Conservation (phyloP, 2,113 vertebrate genomes). For the Chitala chitala region DNA sequence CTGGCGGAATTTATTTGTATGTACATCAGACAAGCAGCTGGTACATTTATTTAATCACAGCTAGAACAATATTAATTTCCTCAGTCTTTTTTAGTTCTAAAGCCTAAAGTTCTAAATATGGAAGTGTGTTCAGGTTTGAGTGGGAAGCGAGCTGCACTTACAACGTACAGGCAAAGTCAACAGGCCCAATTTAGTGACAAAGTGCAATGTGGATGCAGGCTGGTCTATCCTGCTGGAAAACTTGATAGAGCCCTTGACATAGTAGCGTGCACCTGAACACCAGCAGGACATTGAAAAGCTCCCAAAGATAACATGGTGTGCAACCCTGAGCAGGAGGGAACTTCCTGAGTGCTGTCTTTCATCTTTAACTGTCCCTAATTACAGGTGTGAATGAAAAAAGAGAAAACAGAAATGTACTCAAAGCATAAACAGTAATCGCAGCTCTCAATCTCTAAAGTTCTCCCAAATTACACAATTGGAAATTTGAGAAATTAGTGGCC, state of each 20-base stretch:
- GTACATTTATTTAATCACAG: neutral
- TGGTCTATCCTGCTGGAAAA: conserved; percentile 67
- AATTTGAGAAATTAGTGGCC: neutral
- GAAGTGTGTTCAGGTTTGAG: conserved; percentile 6
- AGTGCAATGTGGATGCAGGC: conserved; percentile 68
- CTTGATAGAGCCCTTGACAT: conserved; percentile 74
- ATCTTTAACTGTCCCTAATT: conserved; percentile 71
- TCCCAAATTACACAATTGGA: conserved; percentile 17
- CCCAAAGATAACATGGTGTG: conserved; percentile 74
- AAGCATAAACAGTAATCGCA: conserved; percentile 19
- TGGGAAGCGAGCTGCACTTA: conserved; percentile 37
- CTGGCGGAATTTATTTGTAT: too few species aligned
- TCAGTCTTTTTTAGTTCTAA: neutral
- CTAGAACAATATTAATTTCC: neutral
- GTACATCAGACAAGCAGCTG: too few species aligned
- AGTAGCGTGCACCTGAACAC: conserved; percentile 65
- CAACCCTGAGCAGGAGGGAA: conserved; percentile 65
- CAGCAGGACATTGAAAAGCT: conserved; percentile 68
- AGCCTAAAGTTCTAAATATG: neutral
- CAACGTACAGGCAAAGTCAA: conserved; percentile 45
- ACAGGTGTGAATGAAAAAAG: conserved; percentile 59
- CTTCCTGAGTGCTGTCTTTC: conserved; percentile 63
- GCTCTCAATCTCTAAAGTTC: conserved; percentile 3
- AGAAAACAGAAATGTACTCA: conserved; percentile 69
- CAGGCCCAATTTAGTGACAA: conserved; percentile 55